Evolutionary conservation across 2,797 vertebrate species (phyloP), one percentile per base, ranked within the genome.

Genomic region (Xiphophorus birchmanni): DNA sequence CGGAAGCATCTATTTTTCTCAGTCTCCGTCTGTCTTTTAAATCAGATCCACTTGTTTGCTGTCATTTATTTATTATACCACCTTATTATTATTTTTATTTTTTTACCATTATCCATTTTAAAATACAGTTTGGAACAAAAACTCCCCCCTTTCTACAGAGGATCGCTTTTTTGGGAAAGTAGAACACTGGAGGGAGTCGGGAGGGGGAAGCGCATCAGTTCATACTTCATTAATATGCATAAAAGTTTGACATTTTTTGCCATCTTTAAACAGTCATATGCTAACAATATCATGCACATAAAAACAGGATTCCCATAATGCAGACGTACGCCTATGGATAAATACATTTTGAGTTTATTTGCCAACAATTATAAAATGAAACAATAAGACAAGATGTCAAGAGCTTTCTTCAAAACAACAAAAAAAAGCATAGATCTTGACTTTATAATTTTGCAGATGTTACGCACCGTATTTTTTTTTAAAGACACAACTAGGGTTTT

Each of bases 221-320:
- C 72, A 11, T 58, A 54, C 52, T 78, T 71, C 77, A 81, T 86
- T 79, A 67, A 47, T 76, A 56, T 82, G 76, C 82, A 72, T 52
- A 21, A 63, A 76, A 54, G 81, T 81, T 40, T 35, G 71, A 17
- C 73, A 50, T 78, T 29, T 56, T 71, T 84, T 84, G 82, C 73
- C 65, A 76, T 82, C 56, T 74, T 80, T 81, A 73, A 84, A 82
- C 65, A 75, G 48, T 74, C 65, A 69, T 73, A 75, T 56, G 69
- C 63, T 45, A 44, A 85, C 75, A 63, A 75, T 29, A 2, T 69
- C 44, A 60, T 48, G 56, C 77, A 73, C 54, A 80, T 56, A 45
- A 52, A 73, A 77, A 60, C 21, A 32, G 42, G 5, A 35, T 54
- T 78, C 74, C 29, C 42, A 65, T 76, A n/a, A 37, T 42, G 8